Evolutionary conservation across 2,888 invertebrate species (phyloP).

Genomic region (Tinea trinotella): DNA sequence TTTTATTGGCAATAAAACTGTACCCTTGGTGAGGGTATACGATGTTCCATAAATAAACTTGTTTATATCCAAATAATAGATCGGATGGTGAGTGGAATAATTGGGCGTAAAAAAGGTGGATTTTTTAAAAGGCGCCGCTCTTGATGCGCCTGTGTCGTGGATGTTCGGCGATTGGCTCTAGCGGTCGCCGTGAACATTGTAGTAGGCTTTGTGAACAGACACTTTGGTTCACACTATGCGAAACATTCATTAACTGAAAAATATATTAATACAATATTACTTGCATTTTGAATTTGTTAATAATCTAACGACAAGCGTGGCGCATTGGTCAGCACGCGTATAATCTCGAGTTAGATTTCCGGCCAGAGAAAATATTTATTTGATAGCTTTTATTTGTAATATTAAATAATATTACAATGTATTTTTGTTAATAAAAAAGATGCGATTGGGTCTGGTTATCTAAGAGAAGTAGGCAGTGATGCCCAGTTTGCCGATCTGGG

Average conservation of each 20-base stretch:
- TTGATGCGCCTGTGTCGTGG: constrained; percentile 24
- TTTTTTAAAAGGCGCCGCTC: constrained; percentile 30
- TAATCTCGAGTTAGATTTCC: too few species aligned
- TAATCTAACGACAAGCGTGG: too few species aligned
- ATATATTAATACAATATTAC: too few species aligned
- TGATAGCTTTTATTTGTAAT: too few species aligned
- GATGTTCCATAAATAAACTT: constrained; percentile 50
- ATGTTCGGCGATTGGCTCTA: constrained; percentile 37
- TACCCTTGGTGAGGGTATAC: constrained; percentile 36
- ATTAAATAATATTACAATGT: too few species aligned
- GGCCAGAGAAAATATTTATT: too few species aligned
- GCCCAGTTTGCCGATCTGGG: too few species aligned
- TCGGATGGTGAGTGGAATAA: constrained; percentile 37
- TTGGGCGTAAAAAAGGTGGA: constrained; percentile 43
- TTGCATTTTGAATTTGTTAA: too few species aligned
- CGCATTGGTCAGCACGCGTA: too few species aligned
- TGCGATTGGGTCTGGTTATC: too few species aligned
- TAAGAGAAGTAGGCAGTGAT: too few species aligned
- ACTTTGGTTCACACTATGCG: constrained; percentile 20
- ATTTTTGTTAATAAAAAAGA: too few species aligned
- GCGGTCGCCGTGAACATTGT: constrained; percentile 34
- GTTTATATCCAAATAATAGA: constrained; percentile 57
- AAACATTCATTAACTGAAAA: not conserved
- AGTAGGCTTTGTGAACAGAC: constrained; percentile 26
- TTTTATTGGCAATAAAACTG: constrained; percentile 59